phyloP scores from a whole-genome alignment of 2,888 invertebrate species.

The Polyommatus icarus region DNA sequence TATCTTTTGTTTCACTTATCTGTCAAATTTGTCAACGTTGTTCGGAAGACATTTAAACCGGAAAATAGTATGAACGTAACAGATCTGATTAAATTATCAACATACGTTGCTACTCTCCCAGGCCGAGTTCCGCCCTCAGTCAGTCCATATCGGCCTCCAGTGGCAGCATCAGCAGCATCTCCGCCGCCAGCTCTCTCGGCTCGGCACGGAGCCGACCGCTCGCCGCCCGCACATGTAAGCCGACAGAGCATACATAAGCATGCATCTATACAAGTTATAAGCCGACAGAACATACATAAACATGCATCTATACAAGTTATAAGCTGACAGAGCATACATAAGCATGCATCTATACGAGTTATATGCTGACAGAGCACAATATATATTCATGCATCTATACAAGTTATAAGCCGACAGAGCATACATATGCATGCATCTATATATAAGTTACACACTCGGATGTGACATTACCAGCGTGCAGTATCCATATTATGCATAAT shows the following conservation, averaged over 20 bases:
- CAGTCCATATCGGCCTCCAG: constrained; percentile 84
- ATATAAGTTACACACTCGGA: background rate
- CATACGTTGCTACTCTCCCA: constrained; percentile 47
- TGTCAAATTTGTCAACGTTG: too few relatives aligned
- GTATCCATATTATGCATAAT: background rate
- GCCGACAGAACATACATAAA: too few relatives aligned
- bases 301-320: too few relatives aligned
- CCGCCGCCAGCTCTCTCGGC: constrained; percentile 80
- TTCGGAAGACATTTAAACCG: too few relatives aligned
- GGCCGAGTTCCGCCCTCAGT: constrained; percentile 90
- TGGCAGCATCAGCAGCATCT: constrained; percentile 80
- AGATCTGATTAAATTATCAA: too few relatives aligned
- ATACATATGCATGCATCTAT: too few relatives aligned
- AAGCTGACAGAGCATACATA: too few relatives aligned
- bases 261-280: too few relatives aligned
- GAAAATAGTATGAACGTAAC: too few relatives aligned
- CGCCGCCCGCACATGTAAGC: constrained; percentile 85
- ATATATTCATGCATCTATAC: background rate
- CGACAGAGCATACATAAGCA: background rate
- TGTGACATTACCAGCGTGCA: background rate
- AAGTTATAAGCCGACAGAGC: too few relatives aligned
- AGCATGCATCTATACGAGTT: too few relatives aligned
- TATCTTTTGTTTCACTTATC: too few relatives aligned
- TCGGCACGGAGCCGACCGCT: constrained; percentile 82
- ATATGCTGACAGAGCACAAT: constrained; percentile 46